These are phyloP conservation scores for Suillia variegata DNA, from an alignment of 2,888 invertebrate genomes.

Conservation along the genomic window DNA sequence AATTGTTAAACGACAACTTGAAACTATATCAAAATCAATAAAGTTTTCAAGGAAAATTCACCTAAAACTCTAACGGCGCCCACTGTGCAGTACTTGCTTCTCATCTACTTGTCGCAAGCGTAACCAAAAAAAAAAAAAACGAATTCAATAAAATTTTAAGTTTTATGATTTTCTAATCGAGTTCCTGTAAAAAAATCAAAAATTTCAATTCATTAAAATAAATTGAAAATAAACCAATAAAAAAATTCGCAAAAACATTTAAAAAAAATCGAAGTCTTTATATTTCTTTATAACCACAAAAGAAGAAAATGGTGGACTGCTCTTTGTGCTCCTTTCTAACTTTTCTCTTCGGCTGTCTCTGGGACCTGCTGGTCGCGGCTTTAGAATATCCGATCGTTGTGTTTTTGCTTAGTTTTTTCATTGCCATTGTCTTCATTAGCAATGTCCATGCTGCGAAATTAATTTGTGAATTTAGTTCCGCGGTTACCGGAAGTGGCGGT, in stretches of 20 bases:
- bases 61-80: no score
- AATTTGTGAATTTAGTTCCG: constrained; percentile 30
- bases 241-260: no score
- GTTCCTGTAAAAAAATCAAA: no score
- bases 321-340: constrained; percentile 33
- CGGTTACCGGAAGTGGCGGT: constrained; percentile 14
- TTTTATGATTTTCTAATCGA: no score
- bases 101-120: no score
- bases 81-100: no score
- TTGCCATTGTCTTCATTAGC: constrained; percentile 35
- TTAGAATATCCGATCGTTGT: constrained; percentile 45
- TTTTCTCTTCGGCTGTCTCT: constrained; percentile 30
- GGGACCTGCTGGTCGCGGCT: constrained; percentile 34
- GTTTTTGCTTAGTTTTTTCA: constrained; percentile 38
- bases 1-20: no score
- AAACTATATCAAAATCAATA: no score
- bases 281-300: not conserved
- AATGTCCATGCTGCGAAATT: constrained; percentile 38
- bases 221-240: not conserved
- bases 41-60: no score
- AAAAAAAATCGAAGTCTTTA: not conserved
- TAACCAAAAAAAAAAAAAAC: no score
- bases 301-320: constrained; percentile 30
- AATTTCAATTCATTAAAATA: not conserved
- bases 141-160: no score